A percentile compares a stretch with the other conserved stretches of the same genome.
Conservation (phyloP, 1,140 invertebrate genomes). For the Littorina saxatilis region DNA sequence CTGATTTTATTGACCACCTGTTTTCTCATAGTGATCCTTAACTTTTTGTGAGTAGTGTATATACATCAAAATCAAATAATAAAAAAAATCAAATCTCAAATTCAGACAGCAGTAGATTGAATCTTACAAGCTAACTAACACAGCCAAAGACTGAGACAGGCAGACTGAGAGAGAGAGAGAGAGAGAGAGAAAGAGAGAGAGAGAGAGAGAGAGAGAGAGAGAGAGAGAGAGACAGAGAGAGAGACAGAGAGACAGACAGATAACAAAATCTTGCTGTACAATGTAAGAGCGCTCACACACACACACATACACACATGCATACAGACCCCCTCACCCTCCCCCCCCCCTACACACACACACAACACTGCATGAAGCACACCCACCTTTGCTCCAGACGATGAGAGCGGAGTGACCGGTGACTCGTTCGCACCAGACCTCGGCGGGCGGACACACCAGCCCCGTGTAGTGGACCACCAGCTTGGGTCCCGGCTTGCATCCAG, state of each 20-base stretch:
- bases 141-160: background rate
- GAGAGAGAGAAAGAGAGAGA: slow-evolving; percentile 6
- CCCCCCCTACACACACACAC: background rate
- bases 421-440: slow-evolving; percentile 73
- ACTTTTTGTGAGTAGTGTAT: no score
- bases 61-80: no score
- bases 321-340: background rate
- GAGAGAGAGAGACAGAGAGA: background rate
- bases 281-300: no score
- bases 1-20: no score
- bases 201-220: slow-evolving; percentile 5
- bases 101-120: no score
- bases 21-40: no score
- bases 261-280: no score
- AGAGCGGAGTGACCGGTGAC: slow-evolving; percentile 75
- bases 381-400: slow-evolving; percentile 74
- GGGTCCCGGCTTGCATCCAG: slow-evolving; percentile 72
- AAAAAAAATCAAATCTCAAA: no score
- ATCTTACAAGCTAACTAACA: background rate
- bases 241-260: background rate
- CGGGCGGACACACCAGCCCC: slow-evolving; percentile 71
- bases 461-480: slow-evolving; percentile 74
- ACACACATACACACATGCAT: slow-evolving; percentile 15
- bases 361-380: slow-evolving; percentile 18
- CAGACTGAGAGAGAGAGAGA: background rate